Percentiles rank a stretch among this genome's conserved stretches.
Evolutionary conservation across 1,140 invertebrate genomes (phyloP).

Genomic region (Aphaenogaster ashmeadi): DNA sequence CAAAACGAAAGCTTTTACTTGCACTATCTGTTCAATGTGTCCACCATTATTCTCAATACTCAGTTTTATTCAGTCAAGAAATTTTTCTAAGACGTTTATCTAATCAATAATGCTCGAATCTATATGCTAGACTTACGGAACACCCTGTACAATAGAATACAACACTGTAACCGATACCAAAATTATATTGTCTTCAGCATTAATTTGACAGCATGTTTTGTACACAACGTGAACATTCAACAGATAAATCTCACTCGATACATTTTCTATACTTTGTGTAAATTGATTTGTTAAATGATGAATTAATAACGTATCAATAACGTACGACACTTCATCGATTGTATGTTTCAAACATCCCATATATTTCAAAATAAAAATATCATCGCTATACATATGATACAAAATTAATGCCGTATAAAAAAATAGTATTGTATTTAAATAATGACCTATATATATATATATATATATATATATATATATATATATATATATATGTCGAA

Average conservation of each 20-base stretch:
- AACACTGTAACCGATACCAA: background rate
- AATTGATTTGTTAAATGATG: constrained; percentile 21
- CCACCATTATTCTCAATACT: background rate
- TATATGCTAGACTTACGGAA: background rate
- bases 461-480: constrained; percentile 3
- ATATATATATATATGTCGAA: background rate
- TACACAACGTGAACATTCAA: constrained; percentile 2
- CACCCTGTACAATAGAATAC: background rate
- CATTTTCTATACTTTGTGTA: background rate
- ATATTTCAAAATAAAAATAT: constrained; percentile 22
- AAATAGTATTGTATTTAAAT: constrained; percentile 29
- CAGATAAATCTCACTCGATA: background rate
- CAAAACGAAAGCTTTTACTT: background rate
- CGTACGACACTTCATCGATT: background rate
- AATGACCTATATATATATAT: background rate
- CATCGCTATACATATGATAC: constrained; percentile 12
- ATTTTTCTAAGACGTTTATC: background rate
- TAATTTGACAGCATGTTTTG: constrained; percentile 1
- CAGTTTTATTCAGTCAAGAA: background rate
- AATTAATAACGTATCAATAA: constrained; percentile 17
- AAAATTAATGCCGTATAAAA: constrained; percentile 27
- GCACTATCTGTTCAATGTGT: background rate
- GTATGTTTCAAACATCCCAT: background rate
- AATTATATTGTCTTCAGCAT: constrained; percentile 28
- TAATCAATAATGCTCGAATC: background rate